Conservation (phyloP, 2,888 invertebrate species). For the Zaprionus lineosus region DNA sequence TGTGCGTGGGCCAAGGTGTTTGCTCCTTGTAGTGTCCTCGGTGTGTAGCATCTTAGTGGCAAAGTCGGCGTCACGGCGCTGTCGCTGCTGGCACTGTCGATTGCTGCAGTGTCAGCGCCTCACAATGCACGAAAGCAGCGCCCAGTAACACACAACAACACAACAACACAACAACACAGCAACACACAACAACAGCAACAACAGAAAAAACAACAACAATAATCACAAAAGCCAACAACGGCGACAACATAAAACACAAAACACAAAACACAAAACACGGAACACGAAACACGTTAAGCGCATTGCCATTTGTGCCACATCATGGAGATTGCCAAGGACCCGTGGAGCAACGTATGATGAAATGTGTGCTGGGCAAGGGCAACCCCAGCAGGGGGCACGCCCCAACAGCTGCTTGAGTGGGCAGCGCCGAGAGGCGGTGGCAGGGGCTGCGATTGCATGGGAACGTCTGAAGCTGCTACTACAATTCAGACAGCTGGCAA, state of each 20-base stretch:
- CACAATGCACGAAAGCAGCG: slow-evolving; percentile 53
- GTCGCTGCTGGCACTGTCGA: slow-evolving; percentile 50
- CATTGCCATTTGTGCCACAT: slow-evolving; percentile 77
- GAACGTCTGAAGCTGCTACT: slow-evolving; percentile 62
- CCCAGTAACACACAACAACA: slow-evolving; percentile 11
- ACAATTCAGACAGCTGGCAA: slow-evolving; percentile 69
- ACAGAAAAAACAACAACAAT: slow-evolving; percentile 29
- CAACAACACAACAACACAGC: slow-evolving; percentile 31
- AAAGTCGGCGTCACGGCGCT: slow-evolving; percentile 42
- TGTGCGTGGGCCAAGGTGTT: slow-evolving; percentile 75
- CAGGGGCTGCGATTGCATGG: slow-evolving; percentile 33
- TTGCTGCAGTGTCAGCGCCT: slow-evolving; percentile 66
- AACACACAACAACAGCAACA: slow-evolving; percentile 11
- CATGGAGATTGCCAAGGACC: slow-evolving; percentile 59
- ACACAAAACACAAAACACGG: slow-evolving; percentile 64
- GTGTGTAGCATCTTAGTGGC: slow-evolving; percentile 6
- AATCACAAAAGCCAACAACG: slow-evolving; percentile 41
- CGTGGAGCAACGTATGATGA: slow-evolving; percentile 45
- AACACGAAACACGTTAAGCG: slow-evolving; percentile 73
- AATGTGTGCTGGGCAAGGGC: slow-evolving; percentile 29
- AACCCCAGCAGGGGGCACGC: background rate
- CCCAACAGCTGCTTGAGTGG: no score
- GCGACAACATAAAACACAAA: slow-evolving; percentile 63
- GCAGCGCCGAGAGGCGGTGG: background rate
- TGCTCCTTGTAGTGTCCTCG: slow-evolving; percentile 24